phyloP scores from a whole-genome alignment of 2,888 invertebrate genomes.

The Drosophila testacea region DNA sequence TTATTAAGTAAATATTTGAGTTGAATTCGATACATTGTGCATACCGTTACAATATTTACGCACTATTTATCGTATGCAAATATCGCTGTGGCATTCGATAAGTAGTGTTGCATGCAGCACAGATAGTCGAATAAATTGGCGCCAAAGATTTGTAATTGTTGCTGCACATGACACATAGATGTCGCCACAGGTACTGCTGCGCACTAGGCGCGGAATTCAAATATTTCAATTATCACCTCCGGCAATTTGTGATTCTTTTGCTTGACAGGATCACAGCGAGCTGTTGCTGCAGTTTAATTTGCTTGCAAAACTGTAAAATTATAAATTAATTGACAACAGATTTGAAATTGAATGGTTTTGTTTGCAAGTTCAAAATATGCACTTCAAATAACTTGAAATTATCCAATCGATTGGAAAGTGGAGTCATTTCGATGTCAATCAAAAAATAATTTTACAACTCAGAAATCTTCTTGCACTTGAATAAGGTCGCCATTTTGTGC shows the following conservation, averaged over 20 bases:
- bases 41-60: slow-evolving; percentile 7
- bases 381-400: slow-evolving; percentile 41
- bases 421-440: not conserved
- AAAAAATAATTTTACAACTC: slow-evolving; percentile 6
- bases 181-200: slow-evolving; percentile 18
- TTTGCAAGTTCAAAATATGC: slow-evolving; percentile 35
- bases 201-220: slow-evolving; percentile 19
- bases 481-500: slow-evolving; percentile 17
- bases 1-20: too few relatives aligned
- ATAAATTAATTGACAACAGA: slow-evolving; percentile 43
- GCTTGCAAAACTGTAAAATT: slow-evolving; percentile 36
- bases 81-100: slow-evolving; percentile 31
- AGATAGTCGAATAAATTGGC: slow-evolving; percentile 10
- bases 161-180: slow-evolving; percentile 24
- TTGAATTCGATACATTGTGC: slow-evolving; percentile 29
- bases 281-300: slow-evolving; percentile 19
- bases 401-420: not conserved
- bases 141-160: slow-evolving; percentile 2
- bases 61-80: slow-evolving; percentile 12
- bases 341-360: slow-evolving; percentile 4
- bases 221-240: not conserved
- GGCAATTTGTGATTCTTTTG: too few relatives aligned
- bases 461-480: slow-evolving; percentile 6
- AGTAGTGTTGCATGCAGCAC: slow-evolving; percentile 10
- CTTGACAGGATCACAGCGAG: not conserved